These are phyloP conservation scores for Cariama cristata DNA, from an alignment of 2,113 vertebrate species.

Conservation along the genomic window DNA sequence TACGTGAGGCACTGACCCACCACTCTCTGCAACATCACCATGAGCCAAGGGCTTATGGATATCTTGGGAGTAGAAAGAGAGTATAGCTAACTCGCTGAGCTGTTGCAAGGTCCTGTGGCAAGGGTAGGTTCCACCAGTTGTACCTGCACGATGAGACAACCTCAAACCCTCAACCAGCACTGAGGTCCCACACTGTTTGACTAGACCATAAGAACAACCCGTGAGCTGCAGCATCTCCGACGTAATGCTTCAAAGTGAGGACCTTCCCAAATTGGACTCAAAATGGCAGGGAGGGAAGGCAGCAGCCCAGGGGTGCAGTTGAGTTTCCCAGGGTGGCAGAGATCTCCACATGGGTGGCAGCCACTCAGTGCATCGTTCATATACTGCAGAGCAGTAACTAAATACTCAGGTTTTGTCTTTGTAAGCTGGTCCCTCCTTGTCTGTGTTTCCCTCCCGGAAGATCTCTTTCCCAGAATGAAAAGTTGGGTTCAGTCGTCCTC, in stretches of 20 bases:
- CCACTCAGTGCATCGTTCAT: fast-evolving
- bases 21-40: background rate
- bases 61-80: background rate
- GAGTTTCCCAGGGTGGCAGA: background rate
- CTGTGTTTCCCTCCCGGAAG: background rate
- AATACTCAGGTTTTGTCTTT: background rate
- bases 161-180: background rate
- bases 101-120: background rate
- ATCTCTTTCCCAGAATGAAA: background rate
- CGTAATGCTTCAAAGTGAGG: background rate
- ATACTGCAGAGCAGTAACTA: background rate
- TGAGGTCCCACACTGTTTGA: background rate
- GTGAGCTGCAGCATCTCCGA: background rate
- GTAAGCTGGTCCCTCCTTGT: background rate
- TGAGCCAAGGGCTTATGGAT: background rate
- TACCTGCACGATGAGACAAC: background rate
- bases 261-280: background rate
- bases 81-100: background rate
- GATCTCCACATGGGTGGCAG: background rate
- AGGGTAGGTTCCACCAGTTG: background rate
- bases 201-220: background rate
- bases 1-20: background rate
- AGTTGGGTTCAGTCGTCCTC: background rate
- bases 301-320: background rate
- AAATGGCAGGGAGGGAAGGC: fast-evolving